Evolutionary conservation across 2,888 invertebrate species (phyloP).

Genomic region (Oxyteleia sp.): DNA sequence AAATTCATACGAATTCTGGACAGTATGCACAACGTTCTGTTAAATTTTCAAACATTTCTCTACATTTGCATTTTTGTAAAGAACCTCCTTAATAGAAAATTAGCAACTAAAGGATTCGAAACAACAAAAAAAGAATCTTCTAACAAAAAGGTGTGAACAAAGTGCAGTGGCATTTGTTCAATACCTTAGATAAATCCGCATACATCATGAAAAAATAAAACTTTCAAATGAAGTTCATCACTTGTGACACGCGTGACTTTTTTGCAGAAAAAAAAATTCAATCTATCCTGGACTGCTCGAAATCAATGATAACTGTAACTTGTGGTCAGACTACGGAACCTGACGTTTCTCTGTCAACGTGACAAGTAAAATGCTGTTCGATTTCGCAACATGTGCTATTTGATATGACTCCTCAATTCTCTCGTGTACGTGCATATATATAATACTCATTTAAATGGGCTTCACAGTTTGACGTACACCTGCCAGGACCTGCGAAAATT

Average conservation of each 20-base stretch:
- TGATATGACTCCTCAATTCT: constrained; percentile 14
- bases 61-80: too few species aligned
- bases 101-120: too few species aligned
- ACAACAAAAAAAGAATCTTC: too few species aligned
- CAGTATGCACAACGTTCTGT: too few species aligned
- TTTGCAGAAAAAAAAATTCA: background rate
- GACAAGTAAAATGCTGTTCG: constrained; percentile 34
- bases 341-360: constrained; percentile 48
- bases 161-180: too few species aligned
- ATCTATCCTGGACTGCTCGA: background rate
- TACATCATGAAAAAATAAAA: background rate
- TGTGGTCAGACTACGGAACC: constrained; percentile 26
- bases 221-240: background rate
- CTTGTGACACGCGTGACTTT: background rate
- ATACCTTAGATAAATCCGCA: too few species aligned
- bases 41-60: too few species aligned
- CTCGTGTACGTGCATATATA: constrained; percentile 5
- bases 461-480: constrained; percentile 64
- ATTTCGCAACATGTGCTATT: constrained; percentile 20
- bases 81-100: too few species aligned
- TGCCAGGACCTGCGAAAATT: constrained; percentile 58
- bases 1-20: too few species aligned
- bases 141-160: too few species aligned
- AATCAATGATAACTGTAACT: constrained; percentile 21
- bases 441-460: constrained; percentile 56